phyloP scores from a whole-genome alignment of 2,113 vertebrate species.

The Chloroceryle aenea region DNA sequence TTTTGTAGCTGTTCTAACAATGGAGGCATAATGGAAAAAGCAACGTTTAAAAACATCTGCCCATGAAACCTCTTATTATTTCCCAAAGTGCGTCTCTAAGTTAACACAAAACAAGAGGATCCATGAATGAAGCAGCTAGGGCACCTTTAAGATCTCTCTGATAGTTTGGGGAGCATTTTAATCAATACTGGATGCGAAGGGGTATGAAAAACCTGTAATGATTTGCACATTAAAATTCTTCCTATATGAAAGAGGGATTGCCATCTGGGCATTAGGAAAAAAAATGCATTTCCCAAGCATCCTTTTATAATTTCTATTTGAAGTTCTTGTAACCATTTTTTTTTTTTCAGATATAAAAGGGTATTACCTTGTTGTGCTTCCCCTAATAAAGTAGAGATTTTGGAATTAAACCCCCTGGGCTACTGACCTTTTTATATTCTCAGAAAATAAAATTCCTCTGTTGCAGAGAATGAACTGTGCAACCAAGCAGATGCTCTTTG shows the following conservation, averaged over 20 bases:
- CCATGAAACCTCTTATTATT: not conserved
- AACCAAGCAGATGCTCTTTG: slow-evolving; percentile 52
- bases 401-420: slow-evolving; percentile 43
- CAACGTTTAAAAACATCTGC: not conserved
- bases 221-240: slow-evolving; percentile 13
- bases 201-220: not conserved
- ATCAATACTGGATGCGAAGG: not conserved
- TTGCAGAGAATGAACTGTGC: not conserved
- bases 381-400: slow-evolving; percentile 43
- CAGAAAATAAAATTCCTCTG: slow-evolving; percentile 40
- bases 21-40: not conserved
- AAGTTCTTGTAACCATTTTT: slow-evolving; percentile 35
- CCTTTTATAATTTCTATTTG: slow-evolving; percentile 20
- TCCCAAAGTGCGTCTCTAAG: not conserved
- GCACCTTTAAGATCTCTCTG: not conserved
- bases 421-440: slow-evolving; percentile 47
- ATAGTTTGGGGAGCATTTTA: not conserved
- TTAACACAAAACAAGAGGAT: not conserved
- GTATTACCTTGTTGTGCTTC: slow-evolving; percentile 45
- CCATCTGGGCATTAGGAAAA: not conserved
- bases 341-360: slow-evolving; percentile 2
- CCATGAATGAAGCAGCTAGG: not conserved
- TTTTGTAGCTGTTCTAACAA: not conserved
- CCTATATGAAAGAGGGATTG: not conserved
- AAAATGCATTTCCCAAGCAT: not conserved